Evolutionary conservation across 1,140 invertebrate species (phyloP), one percentile per base, ranked within the genome.

Genomic region (Brevipalpus yothersi): DNA sequence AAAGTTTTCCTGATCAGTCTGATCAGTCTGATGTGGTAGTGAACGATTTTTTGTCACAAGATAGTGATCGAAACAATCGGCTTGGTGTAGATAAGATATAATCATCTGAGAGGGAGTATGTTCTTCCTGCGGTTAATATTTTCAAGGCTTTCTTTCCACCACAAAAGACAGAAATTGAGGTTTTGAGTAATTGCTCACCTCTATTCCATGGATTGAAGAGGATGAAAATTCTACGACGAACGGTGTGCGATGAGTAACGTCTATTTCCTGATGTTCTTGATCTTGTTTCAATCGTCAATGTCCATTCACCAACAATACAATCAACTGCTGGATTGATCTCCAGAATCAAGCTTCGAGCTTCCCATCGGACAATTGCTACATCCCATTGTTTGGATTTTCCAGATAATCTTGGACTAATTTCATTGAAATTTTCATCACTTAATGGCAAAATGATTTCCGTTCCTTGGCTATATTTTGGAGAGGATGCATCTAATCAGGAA

Each of bases 231-330:
- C 49, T 51, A 10, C n/a, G 9, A n/a, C n/a, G 49, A 51, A 51
- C n/a, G 2, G n/a, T n/a, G 21, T n/a, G 21, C 17, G 80, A 75
- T 15, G 64, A 63, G 13, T 58, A 58, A 15, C 58, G 41, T 19
- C 64, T 64, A 40, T 69, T 66, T 39, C 58, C 62, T 45, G 75
- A 73, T 58, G 77, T 75, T 66, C 76, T 76, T 21, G 83, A 73
- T 70, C 82, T 85, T 0, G 86, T 86, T 64, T 92, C 87, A 2
- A 92, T 77, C 40, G 88, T 84, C 59, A 94, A 70, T 49, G 76
- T 78, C 86, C 88, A 94, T 65, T 84, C 80, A 8, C 84, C 86
- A 8, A 93, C 81, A n/a, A 85, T 79, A 62, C 82, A 80, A 42
- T 81, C 75, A 0, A 79, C 71, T 0, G 83, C 76, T 1, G 84